These are phyloP conservation scores for Coregonus suidteri DNA, from an alignment of 2,797 vertebrate species.

Conservation along the genomic window DNA sequence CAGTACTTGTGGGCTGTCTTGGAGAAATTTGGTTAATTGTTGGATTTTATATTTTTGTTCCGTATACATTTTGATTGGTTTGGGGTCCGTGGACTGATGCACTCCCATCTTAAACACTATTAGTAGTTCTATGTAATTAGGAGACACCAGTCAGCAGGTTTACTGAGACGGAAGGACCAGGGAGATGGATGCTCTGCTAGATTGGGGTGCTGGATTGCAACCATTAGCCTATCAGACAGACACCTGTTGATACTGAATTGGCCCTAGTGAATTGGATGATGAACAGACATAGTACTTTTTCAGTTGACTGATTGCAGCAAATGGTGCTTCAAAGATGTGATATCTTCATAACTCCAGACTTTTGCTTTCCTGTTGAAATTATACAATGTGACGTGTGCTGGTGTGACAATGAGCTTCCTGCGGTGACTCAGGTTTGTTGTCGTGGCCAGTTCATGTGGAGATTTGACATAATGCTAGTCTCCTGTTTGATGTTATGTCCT, in stretches of 20 bases:
- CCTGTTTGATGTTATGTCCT: background rate
- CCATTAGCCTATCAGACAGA: background rate
- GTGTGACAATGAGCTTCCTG: background rate
- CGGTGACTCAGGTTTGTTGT: background rate
- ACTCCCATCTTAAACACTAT: no score
- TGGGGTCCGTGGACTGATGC: no score
- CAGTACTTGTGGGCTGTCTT: no score
- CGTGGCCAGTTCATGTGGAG: background rate
- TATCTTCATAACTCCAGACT: background rate
- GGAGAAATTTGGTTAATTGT: no score
- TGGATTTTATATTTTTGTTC: no score
- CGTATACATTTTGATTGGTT: no score
- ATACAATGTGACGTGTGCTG: background rate
- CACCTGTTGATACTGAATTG: background rate
- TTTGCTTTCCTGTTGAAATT: background rate
- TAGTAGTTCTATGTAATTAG: background rate
- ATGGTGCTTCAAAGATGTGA: background rate
- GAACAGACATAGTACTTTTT: background rate
- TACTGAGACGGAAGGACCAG: background rate
- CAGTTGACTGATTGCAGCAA: background rate
- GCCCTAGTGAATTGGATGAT: background rate
- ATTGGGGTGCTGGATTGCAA: background rate
- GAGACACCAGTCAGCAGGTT: background rate
- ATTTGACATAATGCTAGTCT: background rate
- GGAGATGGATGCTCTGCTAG: background rate